phyloP scores from a whole-genome alignment of 1,140 invertebrate genomes.

The Penaeus japonicus region DNA sequence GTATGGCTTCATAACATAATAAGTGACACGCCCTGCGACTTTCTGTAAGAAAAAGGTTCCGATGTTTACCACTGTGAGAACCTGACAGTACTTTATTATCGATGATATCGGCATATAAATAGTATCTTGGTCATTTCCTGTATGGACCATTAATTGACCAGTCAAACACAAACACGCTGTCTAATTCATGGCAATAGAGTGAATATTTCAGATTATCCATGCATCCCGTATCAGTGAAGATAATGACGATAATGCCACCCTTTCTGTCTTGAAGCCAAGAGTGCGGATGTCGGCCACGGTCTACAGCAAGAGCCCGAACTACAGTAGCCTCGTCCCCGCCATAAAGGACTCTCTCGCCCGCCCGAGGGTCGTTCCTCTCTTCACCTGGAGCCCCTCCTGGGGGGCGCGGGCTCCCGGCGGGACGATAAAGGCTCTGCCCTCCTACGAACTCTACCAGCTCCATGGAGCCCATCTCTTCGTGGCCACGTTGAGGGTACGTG shows the following conservation, averaged over 20 bases:
- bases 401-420: background rate
- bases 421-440: background rate
- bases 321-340: background rate
- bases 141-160: too few relatives aligned
- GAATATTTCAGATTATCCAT: background rate
- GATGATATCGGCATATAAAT: too few relatives aligned
- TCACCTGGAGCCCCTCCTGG: background rate
- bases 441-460: background rate
- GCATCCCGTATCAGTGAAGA: background rate
- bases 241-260: background rate
- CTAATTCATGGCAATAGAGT: background rate
- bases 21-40: too few relatives aligned
- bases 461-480: background rate
- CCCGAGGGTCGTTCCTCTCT: background rate
- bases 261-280: background rate
- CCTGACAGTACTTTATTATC: too few relatives aligned
- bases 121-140: too few relatives aligned
- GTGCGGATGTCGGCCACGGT: background rate
- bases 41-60: too few relatives aligned
- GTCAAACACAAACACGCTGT: too few relatives aligned
- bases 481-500: background rate
- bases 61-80: too few relatives aligned
- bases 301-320: conserved; percentile 10
- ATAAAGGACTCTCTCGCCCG: background rate
- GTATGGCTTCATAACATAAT: too few relatives aligned